A percentile compares a stretch with the other conserved stretches of the same genome.
phyloP scores from a whole-genome alignment of 2,888 invertebrate genomes.

The Tiliacea aurago region DNA sequence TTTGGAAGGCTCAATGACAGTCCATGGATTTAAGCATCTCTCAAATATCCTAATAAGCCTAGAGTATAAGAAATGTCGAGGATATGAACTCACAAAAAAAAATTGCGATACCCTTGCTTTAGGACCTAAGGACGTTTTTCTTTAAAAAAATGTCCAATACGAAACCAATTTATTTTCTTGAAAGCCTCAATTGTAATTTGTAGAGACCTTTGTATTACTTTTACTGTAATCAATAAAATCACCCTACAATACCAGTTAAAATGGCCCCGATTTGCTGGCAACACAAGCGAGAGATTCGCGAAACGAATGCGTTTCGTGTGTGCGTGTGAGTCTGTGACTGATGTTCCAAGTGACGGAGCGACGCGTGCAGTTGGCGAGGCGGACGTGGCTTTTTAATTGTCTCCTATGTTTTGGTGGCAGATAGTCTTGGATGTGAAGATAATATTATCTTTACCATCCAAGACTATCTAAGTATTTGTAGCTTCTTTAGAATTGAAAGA shows the following conservation, averaged over 20 bases:
- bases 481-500: too few species aligned
- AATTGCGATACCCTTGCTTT: too few species aligned
- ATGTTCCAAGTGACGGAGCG: conserved; percentile 50
- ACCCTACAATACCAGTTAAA: background rate
- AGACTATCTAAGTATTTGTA: too few species aligned
- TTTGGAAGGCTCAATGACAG: background rate
- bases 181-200: background rate
- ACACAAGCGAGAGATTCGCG: conserved; percentile 31
- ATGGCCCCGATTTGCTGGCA: conserved; percentile 35
- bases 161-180: background rate
- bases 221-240: background rate
- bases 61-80: too few species aligned
- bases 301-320: conserved; percentile 17
- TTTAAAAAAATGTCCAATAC: background rate
- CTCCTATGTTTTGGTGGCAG: conserved; percentile 6
- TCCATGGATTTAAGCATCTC: background rate
- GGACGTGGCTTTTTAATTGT: conserved; percentile 27
- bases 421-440: background rate
- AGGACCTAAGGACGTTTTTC: background rate
- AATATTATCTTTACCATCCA: background rate
- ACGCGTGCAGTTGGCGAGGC: conserved; percentile 41
- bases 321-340: conserved; percentile 45
- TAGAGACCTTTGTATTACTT: background rate
- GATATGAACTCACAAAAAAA: too few species aligned
- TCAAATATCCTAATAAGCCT: background rate